These are phyloP conservation scores for Dendrocincla fuliginosa DNA, from an alignment of 2,797 vertebrate species.

Conservation along the genomic window DNA sequence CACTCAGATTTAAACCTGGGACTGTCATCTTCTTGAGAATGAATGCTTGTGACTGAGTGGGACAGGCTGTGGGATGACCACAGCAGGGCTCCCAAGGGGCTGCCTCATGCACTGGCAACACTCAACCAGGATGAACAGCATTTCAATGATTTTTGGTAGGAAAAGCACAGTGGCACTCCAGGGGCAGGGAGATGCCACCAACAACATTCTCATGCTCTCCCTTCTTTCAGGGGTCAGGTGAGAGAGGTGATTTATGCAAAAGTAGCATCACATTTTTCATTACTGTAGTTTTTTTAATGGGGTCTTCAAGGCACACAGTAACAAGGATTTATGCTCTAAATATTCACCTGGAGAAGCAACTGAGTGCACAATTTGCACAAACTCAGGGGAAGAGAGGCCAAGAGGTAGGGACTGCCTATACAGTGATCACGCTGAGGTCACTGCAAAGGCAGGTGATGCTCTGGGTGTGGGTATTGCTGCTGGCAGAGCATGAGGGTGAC, in stretches of 20 bases:
- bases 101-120: not conserved
- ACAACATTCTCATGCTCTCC: not conserved
- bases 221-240: not conserved
- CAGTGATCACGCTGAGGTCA: accelerated
- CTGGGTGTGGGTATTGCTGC: not conserved
- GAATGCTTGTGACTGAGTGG: not conserved
- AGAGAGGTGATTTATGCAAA: not conserved
- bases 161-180: not conserved
- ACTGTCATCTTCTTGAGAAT: not conserved
- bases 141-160: not conserved
- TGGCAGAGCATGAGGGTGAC: not conserved
- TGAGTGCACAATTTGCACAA: not conserved
- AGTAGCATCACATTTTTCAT: not conserved
- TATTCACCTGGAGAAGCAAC: not conserved
- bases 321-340: not conserved
- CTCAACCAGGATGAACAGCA: not conserved
- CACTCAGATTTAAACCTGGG: not conserved
- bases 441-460: not conserved
- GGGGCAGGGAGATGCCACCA: not conserved
- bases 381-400: not conserved
- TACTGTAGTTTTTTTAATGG: not conserved
- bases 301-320: not conserved
- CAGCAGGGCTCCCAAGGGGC: not conserved
- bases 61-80: not conserved
- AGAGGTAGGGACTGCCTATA: not conserved